These are phyloP conservation scores for Prinia subflava DNA, from an alignment of 2,113 vertebrate species.

Conservation along the genomic window DNA sequence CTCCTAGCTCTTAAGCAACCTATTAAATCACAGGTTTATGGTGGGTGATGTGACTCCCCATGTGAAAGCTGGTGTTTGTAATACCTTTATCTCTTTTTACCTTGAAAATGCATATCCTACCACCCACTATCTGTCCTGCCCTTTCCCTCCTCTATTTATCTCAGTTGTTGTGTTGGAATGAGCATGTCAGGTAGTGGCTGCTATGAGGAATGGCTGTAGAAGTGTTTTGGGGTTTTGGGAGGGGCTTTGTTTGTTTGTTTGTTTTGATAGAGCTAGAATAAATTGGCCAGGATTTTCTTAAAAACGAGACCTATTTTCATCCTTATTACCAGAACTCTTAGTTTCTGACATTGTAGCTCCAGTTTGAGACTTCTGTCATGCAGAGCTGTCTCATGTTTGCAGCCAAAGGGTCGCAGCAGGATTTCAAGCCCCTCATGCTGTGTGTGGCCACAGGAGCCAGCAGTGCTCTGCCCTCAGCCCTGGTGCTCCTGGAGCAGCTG, in stretches of 20 bases:
- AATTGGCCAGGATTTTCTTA: neutral
- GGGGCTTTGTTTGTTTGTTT: neutral
- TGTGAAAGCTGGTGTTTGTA: neutral
- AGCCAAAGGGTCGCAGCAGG: neutral
- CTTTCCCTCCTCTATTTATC: neutral
- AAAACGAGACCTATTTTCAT: neutral
- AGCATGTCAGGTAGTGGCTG: neutral
- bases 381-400: neutral
- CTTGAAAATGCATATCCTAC: neutral
- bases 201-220: neutral
- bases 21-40: slow-evolving; percentile 20
- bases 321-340: neutral
- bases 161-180: neutral
- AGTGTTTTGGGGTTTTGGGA: too few species aligned
- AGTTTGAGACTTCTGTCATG: neutral
- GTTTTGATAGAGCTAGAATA: neutral
- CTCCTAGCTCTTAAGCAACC: neutral
- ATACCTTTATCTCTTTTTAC: neutral
- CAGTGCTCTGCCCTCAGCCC: neutral
- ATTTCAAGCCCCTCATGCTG: rapidly evolving
- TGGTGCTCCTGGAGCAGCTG: neutral
- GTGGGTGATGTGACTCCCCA: neutral
- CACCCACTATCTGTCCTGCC: neutral
- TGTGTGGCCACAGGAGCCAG: neutral
- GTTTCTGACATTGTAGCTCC: neutral